A percentile compares a stretch with the other conserved stretches of the same genome.
phyloP scores from a whole-genome alignment of 2,888 invertebrate species.

The Sphinx pinastri region DNA sequence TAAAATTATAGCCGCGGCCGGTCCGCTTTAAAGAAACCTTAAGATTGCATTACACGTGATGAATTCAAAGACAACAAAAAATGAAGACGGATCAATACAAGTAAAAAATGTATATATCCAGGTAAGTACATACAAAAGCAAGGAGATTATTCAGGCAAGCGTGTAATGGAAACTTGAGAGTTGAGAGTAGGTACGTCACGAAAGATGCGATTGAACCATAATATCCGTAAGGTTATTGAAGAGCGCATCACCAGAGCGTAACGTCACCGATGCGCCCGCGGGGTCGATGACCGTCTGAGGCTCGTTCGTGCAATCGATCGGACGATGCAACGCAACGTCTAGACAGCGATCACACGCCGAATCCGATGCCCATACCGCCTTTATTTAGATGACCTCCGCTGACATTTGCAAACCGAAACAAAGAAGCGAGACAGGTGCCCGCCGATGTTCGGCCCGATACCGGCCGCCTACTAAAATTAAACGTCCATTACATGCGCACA shows the following conservation, averaged over 20 bases:
- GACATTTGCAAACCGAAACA: slow-evolving; percentile 81
- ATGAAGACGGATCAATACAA: slow-evolving; percentile 21
- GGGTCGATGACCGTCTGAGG: slow-evolving; percentile 82
- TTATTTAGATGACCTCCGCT: slow-evolving; percentile 82
- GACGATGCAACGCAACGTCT: slow-evolving; percentile 81
- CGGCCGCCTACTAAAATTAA: slow-evolving; percentile 73
- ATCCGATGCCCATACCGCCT: slow-evolving; percentile 73
- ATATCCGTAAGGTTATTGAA: slow-evolving; percentile 72
- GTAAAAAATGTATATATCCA: slow-evolving; percentile 27
- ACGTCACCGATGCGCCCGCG: slow-evolving; percentile 83
- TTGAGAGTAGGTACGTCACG: slow-evolving; percentile 37
- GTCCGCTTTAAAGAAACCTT: slow-evolving; percentile 56
- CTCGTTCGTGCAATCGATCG: slow-evolving; percentile 81
- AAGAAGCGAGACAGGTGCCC: slow-evolving; percentile 79
- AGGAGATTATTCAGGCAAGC: slow-evolving; percentile 22
- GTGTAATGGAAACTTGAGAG: slow-evolving; percentile 19
- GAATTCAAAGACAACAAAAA: slow-evolving; percentile 41
- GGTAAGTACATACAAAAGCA: slow-evolving; percentile 19
- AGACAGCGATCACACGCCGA: slow-evolving; percentile 78
- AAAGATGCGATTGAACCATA: slow-evolving; percentile 60
- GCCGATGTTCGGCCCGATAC: slow-evolving; percentile 57
- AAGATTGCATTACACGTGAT: slow-evolving; percentile 56
- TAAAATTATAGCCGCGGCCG: slow-evolving; percentile 58
- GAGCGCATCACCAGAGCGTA: slow-evolving; percentile 81
- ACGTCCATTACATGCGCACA: slow-evolving; percentile 65